Conservation (phyloP, 2,888 invertebrate genomes). For the Pediacus dermestoides region DNA sequence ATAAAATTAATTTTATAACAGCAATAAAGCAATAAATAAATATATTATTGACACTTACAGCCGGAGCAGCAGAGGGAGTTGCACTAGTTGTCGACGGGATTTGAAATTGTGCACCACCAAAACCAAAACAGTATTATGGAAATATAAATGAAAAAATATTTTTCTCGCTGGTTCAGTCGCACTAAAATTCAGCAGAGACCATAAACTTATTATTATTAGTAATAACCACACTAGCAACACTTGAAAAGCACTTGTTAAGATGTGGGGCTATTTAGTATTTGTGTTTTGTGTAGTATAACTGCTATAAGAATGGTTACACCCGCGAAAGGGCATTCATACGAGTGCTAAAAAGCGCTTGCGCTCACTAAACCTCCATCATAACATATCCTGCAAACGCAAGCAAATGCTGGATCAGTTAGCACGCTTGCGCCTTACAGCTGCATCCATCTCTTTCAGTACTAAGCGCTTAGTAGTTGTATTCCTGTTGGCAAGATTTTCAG, state of each 20-base stretch:
- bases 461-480: not conserved
- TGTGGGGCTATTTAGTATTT: slow-evolving; percentile 43
- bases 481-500: not conserved
- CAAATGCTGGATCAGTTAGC: slow-evolving; percentile 31
- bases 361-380: slow-evolving; percentile 20
- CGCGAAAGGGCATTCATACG: slow-evolving; percentile 41
- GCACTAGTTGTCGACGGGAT: too few relatives aligned
- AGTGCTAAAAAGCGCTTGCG: slow-evolving; percentile 43
- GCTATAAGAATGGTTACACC: slow-evolving; percentile 45
- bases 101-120: too few relatives aligned
- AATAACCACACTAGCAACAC: too few relatives aligned
- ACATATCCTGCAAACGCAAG: slow-evolving; percentile 26
- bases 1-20: slow-evolving; percentile 23
- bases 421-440: slow-evolving; percentile 36
- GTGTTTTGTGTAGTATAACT: slow-evolving; percentile 33
- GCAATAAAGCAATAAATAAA: slow-evolving; percentile 23
- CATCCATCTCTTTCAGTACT: not conserved
- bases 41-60: slow-evolving; percentile 27
- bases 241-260: too few relatives aligned
- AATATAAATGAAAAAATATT: too few relatives aligned
- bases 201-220: too few relatives aligned
- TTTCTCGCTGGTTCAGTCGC: too few relatives aligned
- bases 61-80: not conserved
- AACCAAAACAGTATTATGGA: too few relatives aligned
- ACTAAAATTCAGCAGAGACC: too few relatives aligned